Base-by-base conservation (phyloP, 2,113 vertebrate genomes). In the Urocynchramus pylzowi region DNA sequence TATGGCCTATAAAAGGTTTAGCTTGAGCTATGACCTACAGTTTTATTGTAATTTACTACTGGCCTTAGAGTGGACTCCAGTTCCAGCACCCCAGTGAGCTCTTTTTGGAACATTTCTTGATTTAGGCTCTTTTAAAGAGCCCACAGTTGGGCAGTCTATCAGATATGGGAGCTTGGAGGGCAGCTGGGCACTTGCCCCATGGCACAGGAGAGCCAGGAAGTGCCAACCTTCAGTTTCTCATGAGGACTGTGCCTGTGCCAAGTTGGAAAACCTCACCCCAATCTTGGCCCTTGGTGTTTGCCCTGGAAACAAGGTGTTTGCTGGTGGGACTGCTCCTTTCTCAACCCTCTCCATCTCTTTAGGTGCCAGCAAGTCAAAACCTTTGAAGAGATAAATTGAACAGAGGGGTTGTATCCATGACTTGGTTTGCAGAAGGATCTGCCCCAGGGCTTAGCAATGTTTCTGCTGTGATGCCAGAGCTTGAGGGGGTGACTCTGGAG, bases 1-100 rank as follows among this genome's bases (percentile, higher is more conserved):
- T 96, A 93, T 86, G 91, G 84, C 73, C 94, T 74, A 33, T 86
- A 96, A 97, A 97, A 93, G 70, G 89, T 83, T 97, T 95, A 95
- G 77, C 79, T 87, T 89, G 85, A 73, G 90, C 96, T 69, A 64
- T 81, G 96, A 95, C 97, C 96, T 89, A 78, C 31, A 3, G 19
- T 54, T 69, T 97, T 97, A 94, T 2, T 2, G 26, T 94, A 97
- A 94, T 89, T 97, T 96, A 89, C 90, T 77, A 76, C 80, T 28
- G 27, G 85, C 80, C 92, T 94, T 50, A 92, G 78, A 90, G 57
- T 63, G 79, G 61, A 92, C 95, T 97, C 87, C 89, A 71, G 33
- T 77, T 70, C 68, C 93, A 95, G 83, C 59, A 14, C 10, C 49
- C 90, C 42, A 5, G 42, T 54, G 69, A 89, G 95, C 87, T 71